Percentiles rank a stretch among this genome's conserved stretches.
phyloP scores from a whole-genome alignment of 2,888 invertebrate genomes.

The Incurvaria masculella region DNA sequence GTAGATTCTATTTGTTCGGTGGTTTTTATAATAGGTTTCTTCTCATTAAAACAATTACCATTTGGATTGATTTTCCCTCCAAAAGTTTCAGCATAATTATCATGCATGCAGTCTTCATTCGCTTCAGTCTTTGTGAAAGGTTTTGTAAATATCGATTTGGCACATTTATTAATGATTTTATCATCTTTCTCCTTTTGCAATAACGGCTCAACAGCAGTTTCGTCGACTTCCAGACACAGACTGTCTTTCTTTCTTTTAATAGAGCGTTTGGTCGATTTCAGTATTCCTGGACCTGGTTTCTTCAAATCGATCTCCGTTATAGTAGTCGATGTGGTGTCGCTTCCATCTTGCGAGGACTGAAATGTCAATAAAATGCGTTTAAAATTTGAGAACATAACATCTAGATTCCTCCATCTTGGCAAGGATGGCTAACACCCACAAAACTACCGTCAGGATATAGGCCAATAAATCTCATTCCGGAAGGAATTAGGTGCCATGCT shows the following conservation, averaged over 20 bases:
- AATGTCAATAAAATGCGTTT: constrained; percentile 16
- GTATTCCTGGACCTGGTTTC: constrained; percentile 38
- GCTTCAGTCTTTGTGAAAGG: constrained; percentile 33
- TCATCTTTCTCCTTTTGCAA: constrained; percentile 36
- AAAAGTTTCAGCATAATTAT: neutral
- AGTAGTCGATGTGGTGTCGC: constrained; percentile 40
- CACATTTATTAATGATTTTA: constrained; percentile 32
- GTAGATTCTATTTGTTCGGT: constrained; percentile 27
- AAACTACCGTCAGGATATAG: too few species aligned
- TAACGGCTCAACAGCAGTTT: constrained; percentile 42
- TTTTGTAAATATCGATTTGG: constrained; percentile 38
- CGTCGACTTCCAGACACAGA: constrained; percentile 39
- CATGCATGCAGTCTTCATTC: constrained; percentile 8
- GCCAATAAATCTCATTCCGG: too few species aligned
- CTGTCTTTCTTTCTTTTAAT: constrained; percentile 39
- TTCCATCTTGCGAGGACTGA: constrained; percentile 45
- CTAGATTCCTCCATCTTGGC: too few species aligned
- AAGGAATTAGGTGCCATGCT: too few species aligned
- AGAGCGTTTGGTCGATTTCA: constrained; percentile 45
- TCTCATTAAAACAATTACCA: constrained; percentile 17
- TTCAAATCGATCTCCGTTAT: constrained; percentile 41
- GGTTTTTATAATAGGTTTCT: constrained; percentile 32
- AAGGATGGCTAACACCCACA: too few species aligned
- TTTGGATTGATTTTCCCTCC: neutral
- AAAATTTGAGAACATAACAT: constrained; percentile 5